A percentile compares a stretch with the other conserved stretches of the same genome.
These are phyloP conservation scores for Thalassophryne amazonica DNA, from an alignment of 2,797 vertebrate genomes.

Conservation along the genomic window DNA sequence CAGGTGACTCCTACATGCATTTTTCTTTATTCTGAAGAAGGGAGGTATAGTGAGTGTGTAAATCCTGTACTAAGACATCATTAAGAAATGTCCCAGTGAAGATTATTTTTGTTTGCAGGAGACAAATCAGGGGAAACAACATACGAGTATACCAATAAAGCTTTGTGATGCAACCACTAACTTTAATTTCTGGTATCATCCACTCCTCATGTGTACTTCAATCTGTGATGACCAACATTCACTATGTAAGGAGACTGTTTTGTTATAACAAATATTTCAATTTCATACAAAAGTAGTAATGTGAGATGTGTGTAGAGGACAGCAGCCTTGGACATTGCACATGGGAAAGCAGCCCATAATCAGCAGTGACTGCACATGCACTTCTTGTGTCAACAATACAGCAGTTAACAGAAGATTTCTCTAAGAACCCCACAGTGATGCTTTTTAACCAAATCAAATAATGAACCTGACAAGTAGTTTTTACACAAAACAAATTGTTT, in stretches of 20 bases:
- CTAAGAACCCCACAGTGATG: not conserved
- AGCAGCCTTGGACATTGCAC: not conserved
- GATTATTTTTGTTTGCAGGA: too few relatives aligned
- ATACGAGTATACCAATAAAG: too few relatives aligned
- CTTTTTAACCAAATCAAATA: slow-evolving; percentile 9
- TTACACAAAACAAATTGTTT: not conserved
- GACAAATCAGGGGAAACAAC: too few relatives aligned
- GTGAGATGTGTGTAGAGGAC: not conserved
- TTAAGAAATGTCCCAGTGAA: too few relatives aligned
- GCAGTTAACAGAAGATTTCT: not conserved
- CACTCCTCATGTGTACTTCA: not conserved
- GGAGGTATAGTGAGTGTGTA: not conserved
- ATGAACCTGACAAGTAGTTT: not conserved
- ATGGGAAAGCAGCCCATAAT: not conserved
- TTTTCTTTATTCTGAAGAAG: too few relatives aligned
- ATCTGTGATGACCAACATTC: not conserved
- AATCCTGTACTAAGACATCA: too few relatives aligned
- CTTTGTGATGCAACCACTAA: not conserved
- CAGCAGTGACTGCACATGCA: not conserved
- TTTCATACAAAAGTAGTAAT: not conserved
- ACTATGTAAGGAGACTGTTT: too few relatives aligned
- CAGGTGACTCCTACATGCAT: too few relatives aligned
- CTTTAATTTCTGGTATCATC: slow-evolving; percentile 16
- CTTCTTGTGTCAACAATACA: not conserved
- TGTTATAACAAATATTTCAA: too few relatives aligned